Percentiles rank a stretch among this genome's conserved stretches.
phyloP scores from a whole-genome alignment of 2,113 vertebrate species.

The Stomatorhinus ivindoensis region DNA sequence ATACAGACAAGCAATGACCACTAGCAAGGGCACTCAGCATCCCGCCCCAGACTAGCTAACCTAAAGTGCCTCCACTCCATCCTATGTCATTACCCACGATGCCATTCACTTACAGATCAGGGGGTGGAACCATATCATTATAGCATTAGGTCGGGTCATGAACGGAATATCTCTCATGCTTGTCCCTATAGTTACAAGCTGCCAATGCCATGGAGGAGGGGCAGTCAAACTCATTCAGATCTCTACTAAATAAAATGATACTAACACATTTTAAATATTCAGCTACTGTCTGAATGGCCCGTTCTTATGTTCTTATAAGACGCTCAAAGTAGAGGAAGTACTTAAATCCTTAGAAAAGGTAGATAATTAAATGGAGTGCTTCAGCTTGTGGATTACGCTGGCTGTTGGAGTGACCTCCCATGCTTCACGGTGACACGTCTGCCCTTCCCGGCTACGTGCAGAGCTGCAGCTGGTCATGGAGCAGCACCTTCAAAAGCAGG shows the following conservation, averaged over 20 bases:
- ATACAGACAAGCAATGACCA: neutral
- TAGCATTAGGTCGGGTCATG: neutral
- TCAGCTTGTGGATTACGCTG: neutral
- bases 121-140: neutral
- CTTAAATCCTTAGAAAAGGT: neutral
- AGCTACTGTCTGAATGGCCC: neutral
- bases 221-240: neutral
- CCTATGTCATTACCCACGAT: neutral
- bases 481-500: slow-evolving; percentile 49
- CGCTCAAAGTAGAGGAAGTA: neutral
- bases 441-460: slow-evolving; percentile 28
- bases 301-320: neutral
- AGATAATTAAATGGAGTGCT: neutral
- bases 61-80: neutral
- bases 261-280: neutral
- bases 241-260: neutral
- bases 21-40: neutral
- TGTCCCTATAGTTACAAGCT: neutral
- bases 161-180: neutral
- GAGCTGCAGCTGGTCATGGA: slow-evolving; percentile 57
- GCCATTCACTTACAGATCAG: neutral
- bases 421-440: neutral
- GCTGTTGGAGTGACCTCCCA: neutral
- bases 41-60: neutral
- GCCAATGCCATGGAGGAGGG: neutral